Base-by-base conservation (phyloP, 2,888 invertebrate species). In the Diabrotica balteata region DNA sequence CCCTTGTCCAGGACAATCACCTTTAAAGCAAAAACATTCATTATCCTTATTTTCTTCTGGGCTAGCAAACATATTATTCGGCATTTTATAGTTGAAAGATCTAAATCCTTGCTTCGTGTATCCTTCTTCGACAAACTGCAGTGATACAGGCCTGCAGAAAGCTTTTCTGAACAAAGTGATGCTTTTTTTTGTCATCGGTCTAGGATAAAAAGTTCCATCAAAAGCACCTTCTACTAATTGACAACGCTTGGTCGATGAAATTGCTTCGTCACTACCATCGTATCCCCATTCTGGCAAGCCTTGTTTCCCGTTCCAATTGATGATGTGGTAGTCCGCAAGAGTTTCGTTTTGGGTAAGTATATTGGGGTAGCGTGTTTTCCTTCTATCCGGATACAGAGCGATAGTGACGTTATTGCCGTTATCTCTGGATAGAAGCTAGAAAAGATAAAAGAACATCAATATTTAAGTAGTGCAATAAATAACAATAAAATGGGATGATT, bases 1-100 rank as follows among this genome's bases (percentile, higher is more conserved):
- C 42, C 88, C 88, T 61, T 80, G 76, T 7, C 92, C 90, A 89
- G 67, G 91, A 94, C 86, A 98, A 93, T 82, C 94, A 94, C 80
- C 88, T 11, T 78, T 76, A 5, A 79, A 77, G 76, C 93, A 93
- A 74, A 88, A 89, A 74, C 93, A 93, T 4, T 87, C 84, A 52
- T 90, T 90, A 0, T 89, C 87, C 0, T 89, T 85, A 75, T 89
- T 89, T 11, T 80, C 74, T 7, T 85, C 84, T 0, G 85, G 82
- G 0, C 85, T 82, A 7, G 88, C 88, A 72, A 91, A 90, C 17
- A 90, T 89, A 61, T 87, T 80, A 0, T 89, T 87, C 0, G 87
- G 84, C 51, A 93, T 82, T 62, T 85, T 86, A 79, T 90, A 95
- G 68, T 86, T 83, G 71, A 87, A 86, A 0, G 87, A 90, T 9